These are phyloP conservation scores for Corythoichthys haematopterus DNA, from an alignment of 2,113 vertebrate genomes.

Conservation along the genomic window DNA sequence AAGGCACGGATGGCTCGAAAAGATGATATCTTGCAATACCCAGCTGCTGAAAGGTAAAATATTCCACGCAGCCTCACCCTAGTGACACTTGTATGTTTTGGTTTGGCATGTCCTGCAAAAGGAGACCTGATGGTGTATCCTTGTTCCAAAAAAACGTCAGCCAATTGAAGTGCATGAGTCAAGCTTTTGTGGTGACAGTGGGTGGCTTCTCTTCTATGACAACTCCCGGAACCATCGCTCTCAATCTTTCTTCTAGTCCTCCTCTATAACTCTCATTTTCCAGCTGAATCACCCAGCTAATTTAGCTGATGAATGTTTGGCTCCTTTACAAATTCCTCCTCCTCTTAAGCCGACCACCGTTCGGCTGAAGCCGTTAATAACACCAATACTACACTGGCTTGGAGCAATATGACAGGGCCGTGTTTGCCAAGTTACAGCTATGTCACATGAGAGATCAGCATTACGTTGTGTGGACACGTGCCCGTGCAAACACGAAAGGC, in stretches of 20 bases:
- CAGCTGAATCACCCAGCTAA: slow-evolving; percentile 45
- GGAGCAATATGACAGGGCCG: slow-evolving; percentile 22
- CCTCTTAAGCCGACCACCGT: slow-evolving; percentile 16
- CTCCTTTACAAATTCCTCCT: slow-evolving; percentile 21
- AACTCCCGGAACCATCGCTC: slow-evolving; percentile 54
- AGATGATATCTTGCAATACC: slow-evolving; percentile 8
- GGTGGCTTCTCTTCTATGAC: slow-evolving; percentile 57
- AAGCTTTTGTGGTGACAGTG: slow-evolving; percentile 56
- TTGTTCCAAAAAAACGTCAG: slow-evolving; percentile 32
- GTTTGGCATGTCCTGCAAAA: slow-evolving; percentile 27
- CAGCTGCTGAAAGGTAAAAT: slow-evolving; percentile 34
- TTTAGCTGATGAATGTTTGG: slow-evolving; percentile 29
- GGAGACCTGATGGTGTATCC: slow-evolving; percentile 30
- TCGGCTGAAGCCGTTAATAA: slow-evolving; percentile 30
- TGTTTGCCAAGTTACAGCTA: slow-evolving; percentile 30
- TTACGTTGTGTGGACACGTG: slow-evolving; percentile 43
- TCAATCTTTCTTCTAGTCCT: slow-evolving; percentile 32
- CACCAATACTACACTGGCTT: slow-evolving; percentile 38
- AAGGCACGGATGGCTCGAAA: neutral
- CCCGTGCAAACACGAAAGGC: slow-evolving; percentile 42
- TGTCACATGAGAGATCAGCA: slow-evolving; percentile 36
- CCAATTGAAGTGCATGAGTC: slow-evolving; percentile 59
- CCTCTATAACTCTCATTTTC: slow-evolving; percentile 28
- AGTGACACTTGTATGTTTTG: slow-evolving; percentile 18
- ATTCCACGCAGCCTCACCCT: slow-evolving; percentile 26